A percentile compares a stretch with the other conserved stretches of the same genome.
Evolutionary conservation across 2,797 vertebrate genomes (phyloP).

Genomic region (Pseudocheirus occidentalis): DNA sequence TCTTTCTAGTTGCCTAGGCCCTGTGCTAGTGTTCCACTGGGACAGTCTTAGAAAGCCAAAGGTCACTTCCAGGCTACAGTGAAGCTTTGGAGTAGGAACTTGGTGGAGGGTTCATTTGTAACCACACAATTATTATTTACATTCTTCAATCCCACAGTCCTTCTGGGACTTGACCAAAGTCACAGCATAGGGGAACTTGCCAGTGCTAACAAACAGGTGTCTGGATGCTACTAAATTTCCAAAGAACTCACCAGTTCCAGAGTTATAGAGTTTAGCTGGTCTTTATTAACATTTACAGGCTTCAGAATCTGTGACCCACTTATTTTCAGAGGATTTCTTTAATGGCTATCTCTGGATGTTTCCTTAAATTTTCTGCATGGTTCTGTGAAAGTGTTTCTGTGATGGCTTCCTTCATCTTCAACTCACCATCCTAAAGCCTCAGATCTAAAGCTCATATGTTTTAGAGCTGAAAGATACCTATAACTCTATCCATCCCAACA

Average conservation of each 20-base stretch:
- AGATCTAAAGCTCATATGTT: not conserved
- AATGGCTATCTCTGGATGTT: not conserved
- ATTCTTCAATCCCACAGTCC: not conserved
- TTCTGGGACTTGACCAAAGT: not conserved
- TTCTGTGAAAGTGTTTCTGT: not conserved
- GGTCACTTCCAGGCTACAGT: not conserved
- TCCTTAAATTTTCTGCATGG: not conserved
- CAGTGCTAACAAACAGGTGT: not conserved
- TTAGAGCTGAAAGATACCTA: not conserved
- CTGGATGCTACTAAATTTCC: not conserved
- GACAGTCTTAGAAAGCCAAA: not conserved
- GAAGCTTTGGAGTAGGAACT: not conserved
- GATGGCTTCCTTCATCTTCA: not conserved
- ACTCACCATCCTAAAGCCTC: not conserved
- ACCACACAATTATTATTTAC: not conserved
- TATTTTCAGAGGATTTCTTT: not conserved
- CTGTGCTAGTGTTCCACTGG: not conserved
- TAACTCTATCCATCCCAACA: not conserved
- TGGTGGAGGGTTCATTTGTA: not conserved
- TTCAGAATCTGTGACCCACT: not conserved
- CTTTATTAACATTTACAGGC: not conserved
- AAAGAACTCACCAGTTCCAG: accelerated
- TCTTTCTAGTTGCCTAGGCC: not conserved
- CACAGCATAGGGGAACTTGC: not conserved
- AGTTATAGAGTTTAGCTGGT: not conserved